Percentiles rank a stretch among this genome's conserved stretches.
These are phyloP conservation scores for Lonchura striata DNA, from an alignment of 2,113 vertebrate genomes.

Conservation along the genomic window DNA sequence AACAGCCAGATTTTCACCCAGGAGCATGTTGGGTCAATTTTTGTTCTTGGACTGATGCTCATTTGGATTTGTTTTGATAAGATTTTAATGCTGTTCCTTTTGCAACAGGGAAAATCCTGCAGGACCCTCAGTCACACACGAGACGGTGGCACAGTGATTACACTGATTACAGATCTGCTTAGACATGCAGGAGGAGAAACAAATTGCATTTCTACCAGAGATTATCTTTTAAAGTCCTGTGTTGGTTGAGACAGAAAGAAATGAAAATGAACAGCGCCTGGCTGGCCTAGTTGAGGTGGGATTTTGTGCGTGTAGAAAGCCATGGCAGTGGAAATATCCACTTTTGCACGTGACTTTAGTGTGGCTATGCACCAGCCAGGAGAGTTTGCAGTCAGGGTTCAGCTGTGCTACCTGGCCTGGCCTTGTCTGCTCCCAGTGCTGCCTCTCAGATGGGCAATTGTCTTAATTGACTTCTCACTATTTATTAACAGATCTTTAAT, in stretches of 20 bases:
- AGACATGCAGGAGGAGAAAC: not conserved
- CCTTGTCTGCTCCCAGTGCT: not conserved
- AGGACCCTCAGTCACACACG: not conserved
- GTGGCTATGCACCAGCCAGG: not conserved
- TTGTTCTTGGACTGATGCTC: not conserved
- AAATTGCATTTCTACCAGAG: conserved; percentile 33
- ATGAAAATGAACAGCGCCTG: not conserved
- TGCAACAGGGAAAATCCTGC: not conserved
- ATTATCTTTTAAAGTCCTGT: not conserved
- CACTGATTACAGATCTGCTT: conserved; percentile 17
- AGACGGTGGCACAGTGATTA: not conserved
- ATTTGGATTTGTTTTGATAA: not conserved
- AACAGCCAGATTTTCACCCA: not conserved
- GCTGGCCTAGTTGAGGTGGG: not conserved
- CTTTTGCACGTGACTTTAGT: not conserved
- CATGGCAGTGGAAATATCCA: not conserved
- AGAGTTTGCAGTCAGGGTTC: not conserved
- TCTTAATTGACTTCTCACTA: not conserved
- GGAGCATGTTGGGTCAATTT: not conserved
- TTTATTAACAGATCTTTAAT: not conserved
- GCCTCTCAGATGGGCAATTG: not conserved
- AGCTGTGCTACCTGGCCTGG: not conserved
- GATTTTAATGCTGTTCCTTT: not conserved
- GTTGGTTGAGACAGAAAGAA: not conserved
- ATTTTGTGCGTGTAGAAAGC: not conserved